phyloP scores from a whole-genome alignment of 2,113 vertebrate species.

The Scolopax mira region DNA sequence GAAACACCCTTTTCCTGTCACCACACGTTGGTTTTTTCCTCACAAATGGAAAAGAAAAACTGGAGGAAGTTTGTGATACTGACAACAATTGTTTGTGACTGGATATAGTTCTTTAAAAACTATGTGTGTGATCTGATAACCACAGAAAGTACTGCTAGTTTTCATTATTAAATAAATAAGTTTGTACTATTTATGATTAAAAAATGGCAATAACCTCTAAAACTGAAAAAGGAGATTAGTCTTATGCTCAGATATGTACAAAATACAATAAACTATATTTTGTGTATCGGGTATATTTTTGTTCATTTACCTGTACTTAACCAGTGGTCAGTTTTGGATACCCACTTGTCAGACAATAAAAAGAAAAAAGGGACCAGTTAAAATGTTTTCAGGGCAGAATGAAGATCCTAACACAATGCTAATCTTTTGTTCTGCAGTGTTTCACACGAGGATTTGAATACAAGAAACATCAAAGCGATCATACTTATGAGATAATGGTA shows the following conservation, averaged over 20 bases:
- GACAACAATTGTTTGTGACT: not conserved
- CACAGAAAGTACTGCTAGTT: not conserved
- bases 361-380: not conserved
- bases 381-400: not conserved
- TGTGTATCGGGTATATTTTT: not conserved
- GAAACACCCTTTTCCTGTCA: not conserved
- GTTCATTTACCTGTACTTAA: not conserved
- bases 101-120: not conserved
- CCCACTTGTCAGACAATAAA: not conserved
- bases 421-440: slow-evolving; percentile 81
- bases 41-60: not conserved
- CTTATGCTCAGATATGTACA: not conserved
- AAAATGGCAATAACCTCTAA: not conserved
- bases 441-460: slow-evolving; percentile 96
- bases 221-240: not conserved
- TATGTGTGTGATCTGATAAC: not conserved
- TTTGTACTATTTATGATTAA: not conserved
- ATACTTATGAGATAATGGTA: slow-evolving; percentile 99
- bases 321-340: not conserved
- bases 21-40: not conserved
- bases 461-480: slow-evolving; percentile 96
- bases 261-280: not conserved
- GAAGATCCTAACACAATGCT: not conserved
- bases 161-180: not conserved
- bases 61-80: not conserved